phyloP scores from a whole-genome alignment of 2,113 vertebrate genomes.

The human (Homo sapiens) region GRCh38 chr6:90141501-90142000 shows the following conservation, averaged over 20 bases:
- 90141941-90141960: too few relatives aligned
- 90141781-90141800: not conserved
- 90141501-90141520: slow-evolving; percentile 6
- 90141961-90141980: too few relatives aligned
- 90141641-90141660: slow-evolving; percentile 14
- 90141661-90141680: slow-evolving; percentile 44
- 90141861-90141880: too few relatives aligned
- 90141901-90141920: too few relatives aligned
- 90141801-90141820: too few relatives aligned
- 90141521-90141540: not conserved
- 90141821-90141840: too few relatives aligned
- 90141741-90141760: not conserved
- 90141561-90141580: slow-evolving; percentile 4
- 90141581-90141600: slow-evolving; percentile 11
- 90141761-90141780: not conserved
- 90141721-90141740: not conserved
- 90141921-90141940: too few relatives aligned
- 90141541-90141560: not conserved
- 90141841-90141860: too few relatives aligned
- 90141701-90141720: not conserved
- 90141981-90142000: too few relatives aligned
- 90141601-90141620: not conserved
- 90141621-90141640: not conserved
- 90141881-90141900: too few relatives aligned
- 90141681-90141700: not conserved